Base-by-base conservation (phyloP, 2,113 vertebrate genomes). In the Myotis yumanensis region DNA sequence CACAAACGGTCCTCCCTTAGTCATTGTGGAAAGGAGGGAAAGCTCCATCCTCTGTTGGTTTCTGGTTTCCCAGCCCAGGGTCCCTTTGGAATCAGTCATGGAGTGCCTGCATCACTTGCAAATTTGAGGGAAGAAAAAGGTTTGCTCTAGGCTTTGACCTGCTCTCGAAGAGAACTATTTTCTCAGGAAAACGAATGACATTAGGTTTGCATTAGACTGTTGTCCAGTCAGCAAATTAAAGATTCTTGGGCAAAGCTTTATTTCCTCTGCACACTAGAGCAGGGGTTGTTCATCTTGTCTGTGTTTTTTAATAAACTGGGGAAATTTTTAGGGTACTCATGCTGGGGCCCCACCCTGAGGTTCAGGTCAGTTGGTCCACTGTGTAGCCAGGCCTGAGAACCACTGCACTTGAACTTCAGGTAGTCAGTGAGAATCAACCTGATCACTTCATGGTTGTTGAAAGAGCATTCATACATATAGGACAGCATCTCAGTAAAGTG, bases 181-280 rank as follows among this genome's bases (percentile, higher is more conserved):
- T 97, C 96, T 95, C 97, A 90, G 80, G 85, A 75, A 96, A 92
- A 72, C 73, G 73, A 75, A 75, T 93, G 97, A 97, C 97, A 97
- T 97, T 97, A 97, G 96, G 94, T 97, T 97, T 97, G 96, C 86
- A 91, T 96, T 94, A 93, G 48, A 89, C 52, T 94, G 86, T 97
- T 97, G 97, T 98, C 97, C 96, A 96, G 90, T 96, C 94, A 96
- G 85, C 96, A 98, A 98, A 97, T 91, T 98, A 97, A 95, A 86
- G 93, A 96, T 97, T 97, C 93, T 97, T 97, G 94, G 96, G 96
- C 97, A 97, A 97, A 96, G 7, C 76, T 96, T 95, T 94, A 37
- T 88, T 96, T 89, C 73, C 73, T 84, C 52, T 89, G 15, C 69
- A 48, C 20, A 71, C 71, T 40, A 51, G 23, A 93, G 62, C n/a